Percentiles rank a stretch among this genome's conserved stretches.
These are phyloP conservation scores for Baccha elongata DNA, from an alignment of 2,888 invertebrate genomes.

Conservation along the genomic window DNA sequence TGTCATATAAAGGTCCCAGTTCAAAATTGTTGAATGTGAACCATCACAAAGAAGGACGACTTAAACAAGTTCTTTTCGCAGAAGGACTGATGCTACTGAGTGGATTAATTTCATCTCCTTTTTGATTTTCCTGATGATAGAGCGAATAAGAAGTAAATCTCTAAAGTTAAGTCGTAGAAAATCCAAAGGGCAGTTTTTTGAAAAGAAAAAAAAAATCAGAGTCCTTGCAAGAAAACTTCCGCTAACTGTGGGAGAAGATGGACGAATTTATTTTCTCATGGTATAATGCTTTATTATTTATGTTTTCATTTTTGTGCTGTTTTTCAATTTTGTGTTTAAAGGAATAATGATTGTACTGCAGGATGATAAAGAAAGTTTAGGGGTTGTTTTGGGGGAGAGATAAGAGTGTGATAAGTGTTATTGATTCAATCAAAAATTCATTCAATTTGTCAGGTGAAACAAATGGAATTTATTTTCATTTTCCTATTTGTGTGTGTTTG, in stretches of 20 bases:
- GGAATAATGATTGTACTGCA: slow-evolving; percentile 2
- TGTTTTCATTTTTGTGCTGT: slow-evolving; percentile 64
- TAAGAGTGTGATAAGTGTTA: slow-evolving; percentile 63
- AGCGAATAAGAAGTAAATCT: slow-evolving; percentile 19
- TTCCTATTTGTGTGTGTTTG: slow-evolving; percentile 5
- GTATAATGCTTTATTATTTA: slow-evolving; percentile 55
- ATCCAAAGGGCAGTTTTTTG: slow-evolving; percentile 30
- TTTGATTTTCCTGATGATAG: slow-evolving; percentile 56
- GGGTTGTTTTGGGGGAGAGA: slow-evolving; percentile 4
- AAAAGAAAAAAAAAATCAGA: not conserved
- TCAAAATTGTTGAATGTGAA: slow-evolving; percentile 62
- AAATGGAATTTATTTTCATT: slow-evolving; percentile 24
- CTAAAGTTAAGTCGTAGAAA: not conserved
- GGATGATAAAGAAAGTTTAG: not conserved
- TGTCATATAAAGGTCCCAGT: slow-evolving; percentile 33
- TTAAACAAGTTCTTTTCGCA: slow-evolving; percentile 28
- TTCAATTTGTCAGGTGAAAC: slow-evolving; percentile 68
- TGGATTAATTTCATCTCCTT: slow-evolving; percentile 66
- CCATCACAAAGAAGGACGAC: slow-evolving; percentile 11
- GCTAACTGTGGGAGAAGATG: not conserved
- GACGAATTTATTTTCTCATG: slow-evolving; percentile 23
- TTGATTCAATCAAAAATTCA: slow-evolving; percentile 73
- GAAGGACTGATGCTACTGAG: slow-evolving; percentile 31
- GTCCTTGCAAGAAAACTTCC: not conserved
- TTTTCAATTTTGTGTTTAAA: slow-evolving; percentile 45